Conservation (phyloP, 1,140 invertebrate species). For the silkworm (Bombyx mori) region ASM3026992v2 NC_085118.1:3187001-3187500, state of each 20-base stretch:
- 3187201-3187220: constrained; percentile 36
- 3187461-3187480: no score
- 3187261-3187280: constrained; percentile 28
- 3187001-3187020: no score
- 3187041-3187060: constrained; percentile 23
- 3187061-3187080: constrained; percentile 20
- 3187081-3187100: constrained; percentile 14
- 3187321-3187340: no score
- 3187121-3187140: constrained; percentile 15
- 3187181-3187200: constrained; percentile 19
- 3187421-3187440: no score
- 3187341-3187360: no score
- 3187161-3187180: constrained; percentile 58
- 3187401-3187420: no score
- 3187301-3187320: constrained; percentile 35
- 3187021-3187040: no score
- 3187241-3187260: constrained; percentile 6
- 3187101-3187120: constrained; percentile 27
- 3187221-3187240: constrained; percentile 15
- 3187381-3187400: no score
- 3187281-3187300: constrained; percentile 26
- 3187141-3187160: constrained; percentile 14
- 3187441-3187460: no score
- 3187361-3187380: no score
- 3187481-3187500: no score